Percentiles rank a stretch among this genome's conserved stretches.
Evolutionary conservation across 2,113 vertebrate species (phyloP).

Genomic region (Nibea albiflora): DNA sequence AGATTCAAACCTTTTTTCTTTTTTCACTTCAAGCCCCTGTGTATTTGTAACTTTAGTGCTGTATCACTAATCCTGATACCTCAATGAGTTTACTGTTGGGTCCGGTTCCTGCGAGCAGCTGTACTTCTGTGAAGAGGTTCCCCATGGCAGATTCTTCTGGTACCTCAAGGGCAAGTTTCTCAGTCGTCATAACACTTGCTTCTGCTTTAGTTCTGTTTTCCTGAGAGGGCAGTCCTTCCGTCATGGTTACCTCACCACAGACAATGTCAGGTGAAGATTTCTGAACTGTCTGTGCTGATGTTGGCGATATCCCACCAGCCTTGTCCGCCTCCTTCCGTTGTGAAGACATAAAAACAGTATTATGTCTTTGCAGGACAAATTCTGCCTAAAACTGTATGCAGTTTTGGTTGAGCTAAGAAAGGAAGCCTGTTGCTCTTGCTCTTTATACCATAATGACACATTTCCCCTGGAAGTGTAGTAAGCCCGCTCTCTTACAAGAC

Average conservation of each 20-base stretch:
- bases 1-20: background rate
- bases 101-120: constrained; percentile 49
- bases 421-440: background rate
- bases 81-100: constrained; percentile 56
- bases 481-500: background rate
- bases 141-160: constrained; percentile 51
- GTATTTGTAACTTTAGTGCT: background rate
- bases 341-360: background rate
- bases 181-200: background rate
- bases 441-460: background rate
- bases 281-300: constrained; percentile 16
- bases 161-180: constrained; percentile 22
- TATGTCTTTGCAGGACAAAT: background rate
- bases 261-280: background rate
- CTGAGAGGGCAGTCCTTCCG: background rate
- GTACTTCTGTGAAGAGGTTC: constrained; percentile 68
- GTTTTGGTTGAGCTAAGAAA: background rate
- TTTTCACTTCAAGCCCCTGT: background rate
- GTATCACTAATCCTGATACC: constrained; percentile 57
- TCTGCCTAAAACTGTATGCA: background rate
- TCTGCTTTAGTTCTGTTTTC: constrained; percentile 1
- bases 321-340: background rate
- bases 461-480: background rate
- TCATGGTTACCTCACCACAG: background rate
- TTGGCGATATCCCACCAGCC: background rate